A percentile compares a stretch with the other conserved stretches of the same genome.
phyloP scores from a whole-genome alignment of 2,888 invertebrate species.

The Drosophila borborema region DNA sequence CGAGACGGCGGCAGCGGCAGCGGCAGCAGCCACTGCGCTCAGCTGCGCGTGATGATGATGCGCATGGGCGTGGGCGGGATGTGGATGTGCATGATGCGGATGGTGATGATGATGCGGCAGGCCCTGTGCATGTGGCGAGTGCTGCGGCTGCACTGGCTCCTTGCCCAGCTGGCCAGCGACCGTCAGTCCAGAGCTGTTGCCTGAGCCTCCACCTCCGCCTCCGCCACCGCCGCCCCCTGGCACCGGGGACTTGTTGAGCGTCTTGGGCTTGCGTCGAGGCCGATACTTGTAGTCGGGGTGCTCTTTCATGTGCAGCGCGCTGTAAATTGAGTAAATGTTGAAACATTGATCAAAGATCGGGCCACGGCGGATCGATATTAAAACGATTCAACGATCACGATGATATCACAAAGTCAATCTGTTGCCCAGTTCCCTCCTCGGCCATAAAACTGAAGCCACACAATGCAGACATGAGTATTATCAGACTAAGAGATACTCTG shows the following conservation, averaged over 20 bases:
- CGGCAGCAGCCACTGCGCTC: conserved; percentile 67
- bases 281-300: conserved; percentile 97
- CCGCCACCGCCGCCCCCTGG: conserved; percentile 63
- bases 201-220: conserved; percentile 26
- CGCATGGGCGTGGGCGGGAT: conserved; percentile 54
- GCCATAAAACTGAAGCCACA: conserved; percentile 29
- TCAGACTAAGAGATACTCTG: conserved; percentile 21
- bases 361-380: conserved; percentile 45
- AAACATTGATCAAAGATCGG: conserved; percentile 66
- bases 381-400: conserved; percentile 57
- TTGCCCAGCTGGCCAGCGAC: conserved; percentile 50
- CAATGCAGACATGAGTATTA: neutral
- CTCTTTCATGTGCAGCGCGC: conserved; percentile 96
- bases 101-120: conserved; percentile 60
- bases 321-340: conserved; percentile 85
- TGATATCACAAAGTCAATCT: conserved; percentile 66
- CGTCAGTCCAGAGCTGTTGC: conserved; percentile 13
- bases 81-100: conserved; percentile 53
- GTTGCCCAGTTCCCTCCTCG: conserved; percentile 22
- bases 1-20: conserved; percentile 52
- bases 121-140: conserved; percentile 53
- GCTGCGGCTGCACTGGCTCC: conserved; percentile 55
- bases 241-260: conserved; percentile 88
- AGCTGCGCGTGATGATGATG: conserved; percentile 72
- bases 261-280: conserved; percentile 94